Evolutionary conservation across 1,140 invertebrate genomes (phyloP).

Genomic region (Leptopilina clavipes): DNA sequence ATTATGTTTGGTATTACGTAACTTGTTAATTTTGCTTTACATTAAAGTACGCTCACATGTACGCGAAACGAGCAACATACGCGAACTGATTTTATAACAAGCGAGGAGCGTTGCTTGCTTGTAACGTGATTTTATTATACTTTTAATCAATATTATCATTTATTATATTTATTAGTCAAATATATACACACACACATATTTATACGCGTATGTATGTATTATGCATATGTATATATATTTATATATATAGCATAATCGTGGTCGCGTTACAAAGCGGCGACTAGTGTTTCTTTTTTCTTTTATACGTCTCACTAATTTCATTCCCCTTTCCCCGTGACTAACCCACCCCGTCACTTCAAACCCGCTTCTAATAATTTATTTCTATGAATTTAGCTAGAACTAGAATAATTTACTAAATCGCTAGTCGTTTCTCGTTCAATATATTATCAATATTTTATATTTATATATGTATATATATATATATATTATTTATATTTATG

Average conservation of each 20-base stretch:
- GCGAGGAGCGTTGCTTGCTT: conserved; percentile 47
- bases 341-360: conserved; percentile 10
- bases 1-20: neutral
- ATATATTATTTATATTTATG: conserved; percentile 60
- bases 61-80: conserved; percentile 48
- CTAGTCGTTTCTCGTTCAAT: conserved; percentile 65
- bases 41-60: conserved; percentile 35
- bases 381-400: conserved; percentile 64
- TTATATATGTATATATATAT: conserved; percentile 57
- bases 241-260: conserved; percentile 25
- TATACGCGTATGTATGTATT: conserved; percentile 48
- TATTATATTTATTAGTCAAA: conserved; percentile 44
- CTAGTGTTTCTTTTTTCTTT: conserved; percentile 39
- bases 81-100: conserved; percentile 49
- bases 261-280: conserved; percentile 38
- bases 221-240: conserved; percentile 48
- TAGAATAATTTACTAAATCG: conserved; percentile 70
- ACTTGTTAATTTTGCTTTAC: conserved; percentile 21
- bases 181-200: conserved; percentile 50
- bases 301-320: conserved; percentile 28
- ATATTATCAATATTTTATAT: conserved; percentile 58
- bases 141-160: conserved; percentile 54
- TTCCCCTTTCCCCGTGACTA: conserved; percentile 14
- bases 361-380: conserved; percentile 56
- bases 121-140: conserved; percentile 33